Percentiles rank a stretch among this genome's conserved stretches.
Conservation (phyloP, 2,888 invertebrate genomes). For the Diarsia dahlii region DNA sequence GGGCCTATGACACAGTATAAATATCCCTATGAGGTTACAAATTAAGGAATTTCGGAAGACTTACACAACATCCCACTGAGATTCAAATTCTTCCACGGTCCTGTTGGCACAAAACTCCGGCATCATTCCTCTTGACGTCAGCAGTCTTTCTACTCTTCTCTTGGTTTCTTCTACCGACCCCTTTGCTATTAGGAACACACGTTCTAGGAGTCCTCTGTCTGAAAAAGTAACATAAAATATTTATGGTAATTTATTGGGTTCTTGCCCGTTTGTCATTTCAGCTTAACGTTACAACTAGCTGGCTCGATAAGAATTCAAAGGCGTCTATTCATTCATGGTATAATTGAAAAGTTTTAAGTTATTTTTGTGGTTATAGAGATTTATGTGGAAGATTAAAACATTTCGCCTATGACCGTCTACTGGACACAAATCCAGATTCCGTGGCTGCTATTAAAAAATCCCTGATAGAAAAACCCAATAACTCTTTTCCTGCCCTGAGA, state of each 20-base stretch:
- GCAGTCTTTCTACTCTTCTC: slow-evolving; percentile 78
- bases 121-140: slow-evolving; percentile 83
- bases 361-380: too few species aligned
- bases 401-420: neutral
- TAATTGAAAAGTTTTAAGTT: neutral
- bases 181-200: slow-evolving; percentile 77
- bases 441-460: too few species aligned
- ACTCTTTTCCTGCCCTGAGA: neutral
- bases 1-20: too few species aligned
- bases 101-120: slow-evolving; percentile 81
- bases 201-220: slow-evolving; percentile 77
- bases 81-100: slow-evolving; percentile 77
- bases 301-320: neutral
- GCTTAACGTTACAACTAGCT: neutral
- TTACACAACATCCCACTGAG: slow-evolving; percentile 76
- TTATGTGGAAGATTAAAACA: too few species aligned
- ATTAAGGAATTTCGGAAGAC: slow-evolving; percentile 52
- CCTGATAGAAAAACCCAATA: neutral
- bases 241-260: neutral
- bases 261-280: neutral
- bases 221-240: slow-evolving; percentile 41
- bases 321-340: neutral
- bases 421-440: neutral
- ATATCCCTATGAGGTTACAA: neutral
- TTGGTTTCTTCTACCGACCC: slow-evolving; percentile 84